Percentiles rank a stretch among this genome's conserved stretches.
Evolutionary conservation across 2,888 invertebrate species (phyloP).

Genomic region (Esperia sulphurella): DNA sequence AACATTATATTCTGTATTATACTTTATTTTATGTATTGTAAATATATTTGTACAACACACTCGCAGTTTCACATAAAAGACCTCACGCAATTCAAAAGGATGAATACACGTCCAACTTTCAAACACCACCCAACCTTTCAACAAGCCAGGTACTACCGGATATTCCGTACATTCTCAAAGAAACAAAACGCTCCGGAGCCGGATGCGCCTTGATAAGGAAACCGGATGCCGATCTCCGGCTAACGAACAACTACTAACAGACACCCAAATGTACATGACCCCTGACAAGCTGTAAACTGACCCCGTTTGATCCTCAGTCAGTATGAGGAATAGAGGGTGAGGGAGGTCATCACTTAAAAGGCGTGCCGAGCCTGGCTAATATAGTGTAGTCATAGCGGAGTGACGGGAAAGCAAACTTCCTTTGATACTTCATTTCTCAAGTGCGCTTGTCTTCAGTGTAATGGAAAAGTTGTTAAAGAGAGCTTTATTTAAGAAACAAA

Average conservation of each 20-base stretch:
- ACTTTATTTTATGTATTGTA: no score
- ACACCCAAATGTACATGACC: constrained; percentile 35
- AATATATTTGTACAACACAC: no score
- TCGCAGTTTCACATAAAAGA: neutral
- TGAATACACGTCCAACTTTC: neutral
- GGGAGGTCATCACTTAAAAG: constrained; percentile 28
- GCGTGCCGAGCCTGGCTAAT: constrained; percentile 40
- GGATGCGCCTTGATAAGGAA: constrained; percentile 63
- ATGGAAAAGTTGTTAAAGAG: constrained; percentile 28
- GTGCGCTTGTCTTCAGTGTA: constrained; percentile 30
- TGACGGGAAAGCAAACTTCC: constrained; percentile 53
- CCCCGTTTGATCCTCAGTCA: constrained; percentile 11
- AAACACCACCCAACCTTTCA: neutral
- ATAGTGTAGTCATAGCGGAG: constrained; percentile 38
- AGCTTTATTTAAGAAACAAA: constrained; percentile 1
- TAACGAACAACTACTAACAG: constrained; percentile 61
- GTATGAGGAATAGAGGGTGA: constrained; percentile 13
- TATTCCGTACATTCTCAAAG: constrained; percentile 54
- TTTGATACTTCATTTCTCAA: constrained; percentile 45
- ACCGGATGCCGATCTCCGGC: constrained; percentile 57
- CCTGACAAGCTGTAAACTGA: constrained; percentile 15
- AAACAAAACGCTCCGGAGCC: constrained; percentile 53
- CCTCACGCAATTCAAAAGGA: neutral
- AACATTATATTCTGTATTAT: no score
- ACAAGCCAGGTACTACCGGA: constrained; percentile 19